These are phyloP conservation scores for Syrrhaptes paradoxus DNA, from an alignment of 2,113 vertebrate genomes.

Conservation along the genomic window DNA sequence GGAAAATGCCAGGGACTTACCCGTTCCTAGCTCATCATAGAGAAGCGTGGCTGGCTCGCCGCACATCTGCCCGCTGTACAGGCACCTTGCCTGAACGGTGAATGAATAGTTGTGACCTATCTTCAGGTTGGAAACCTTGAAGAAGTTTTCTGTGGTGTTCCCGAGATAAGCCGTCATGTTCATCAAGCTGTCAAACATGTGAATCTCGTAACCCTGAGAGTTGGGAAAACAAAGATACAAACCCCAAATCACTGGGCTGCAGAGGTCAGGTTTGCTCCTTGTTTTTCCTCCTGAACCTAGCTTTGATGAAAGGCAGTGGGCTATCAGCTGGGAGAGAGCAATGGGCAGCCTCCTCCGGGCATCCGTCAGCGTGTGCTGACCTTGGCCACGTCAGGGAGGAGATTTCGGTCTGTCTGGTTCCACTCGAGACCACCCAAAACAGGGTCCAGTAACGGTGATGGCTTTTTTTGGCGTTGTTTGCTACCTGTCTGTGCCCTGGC, in stretches of 20 bases:
- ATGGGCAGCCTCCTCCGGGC: background rate
- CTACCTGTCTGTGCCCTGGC: background rate
- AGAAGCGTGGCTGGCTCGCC: constrained; percentile 89
- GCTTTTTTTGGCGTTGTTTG: background rate
- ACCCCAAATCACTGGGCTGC: background rate
- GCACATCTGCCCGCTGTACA: constrained; percentile 88
- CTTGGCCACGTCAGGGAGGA: background rate
- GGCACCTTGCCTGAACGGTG: constrained; percentile 89
- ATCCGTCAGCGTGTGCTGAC: background rate
- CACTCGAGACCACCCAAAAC: background rate
- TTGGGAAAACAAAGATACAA: background rate
- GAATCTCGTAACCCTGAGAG: constrained; percentile 91
- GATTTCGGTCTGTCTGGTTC: background rate
- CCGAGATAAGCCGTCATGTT: constrained; percentile 87
- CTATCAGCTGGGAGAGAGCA: background rate
- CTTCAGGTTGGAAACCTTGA: constrained; percentile 88
- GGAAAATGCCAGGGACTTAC: constrained; percentile 43
- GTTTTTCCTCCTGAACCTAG: background rate
- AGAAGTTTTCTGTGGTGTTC: constrained; percentile 94
- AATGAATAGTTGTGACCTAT: constrained; percentile 94
- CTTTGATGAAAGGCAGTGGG: background rate
- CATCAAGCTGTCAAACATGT: constrained; percentile 86
- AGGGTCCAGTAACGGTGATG: background rate
- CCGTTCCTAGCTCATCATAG: constrained; percentile 81
- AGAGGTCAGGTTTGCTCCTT: background rate